phyloP scores from a whole-genome alignment of 2,797 vertebrate genomes.

The Atherinosoma microstoma region DNA sequence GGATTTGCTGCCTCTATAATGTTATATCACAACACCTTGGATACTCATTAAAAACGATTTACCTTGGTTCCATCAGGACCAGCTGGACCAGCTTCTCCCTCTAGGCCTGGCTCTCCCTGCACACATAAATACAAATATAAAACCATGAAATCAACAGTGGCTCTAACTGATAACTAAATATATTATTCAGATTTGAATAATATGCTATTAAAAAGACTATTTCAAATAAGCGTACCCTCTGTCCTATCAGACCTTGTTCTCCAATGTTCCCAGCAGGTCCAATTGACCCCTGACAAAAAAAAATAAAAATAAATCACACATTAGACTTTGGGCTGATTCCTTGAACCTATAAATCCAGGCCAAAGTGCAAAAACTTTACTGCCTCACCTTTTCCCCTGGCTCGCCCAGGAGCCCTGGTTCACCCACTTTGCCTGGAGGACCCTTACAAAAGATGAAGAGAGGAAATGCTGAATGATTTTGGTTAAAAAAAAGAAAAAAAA shows the following conservation, averaged over 20 bases:
- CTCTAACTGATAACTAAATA: background rate
- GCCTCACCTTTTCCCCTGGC: conserved; percentile 91
- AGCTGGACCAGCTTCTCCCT: conserved; percentile 88
- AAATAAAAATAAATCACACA: conserved; percentile 7
- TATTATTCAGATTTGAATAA: background rate
- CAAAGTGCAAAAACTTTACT: conserved; percentile 16
- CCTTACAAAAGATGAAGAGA: conserved; percentile 69
- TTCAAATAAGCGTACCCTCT: conserved; percentile 84
- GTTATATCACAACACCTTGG: background rate
- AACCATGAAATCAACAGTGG: conserved; percentile 12
- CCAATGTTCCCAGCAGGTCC: conserved; percentile 89
- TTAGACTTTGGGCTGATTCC: background rate
- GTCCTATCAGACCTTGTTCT: conserved; percentile 92
- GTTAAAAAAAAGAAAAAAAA: background rate
- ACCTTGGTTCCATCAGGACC: conserved; percentile 95
- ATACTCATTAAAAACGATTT: conserved; percentile 25
- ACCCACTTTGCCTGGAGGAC: conserved; percentile 80
- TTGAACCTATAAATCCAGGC: background rate
- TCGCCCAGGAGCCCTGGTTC: conserved; percentile 83
- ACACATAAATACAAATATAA: conserved; percentile 30
- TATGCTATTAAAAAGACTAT: conserved; percentile 7
- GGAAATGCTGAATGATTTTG: conserved; percentile 23
- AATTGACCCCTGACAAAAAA: conserved; percentile 86
- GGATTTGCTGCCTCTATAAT: background rate
- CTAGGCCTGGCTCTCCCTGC: conserved; percentile 92